Evolutionary conservation across 2,797 vertebrate species (phyloP), one percentile per base, ranked within the genome.

Genomic region (Poeciliopsis paucimaculata): DNA sequence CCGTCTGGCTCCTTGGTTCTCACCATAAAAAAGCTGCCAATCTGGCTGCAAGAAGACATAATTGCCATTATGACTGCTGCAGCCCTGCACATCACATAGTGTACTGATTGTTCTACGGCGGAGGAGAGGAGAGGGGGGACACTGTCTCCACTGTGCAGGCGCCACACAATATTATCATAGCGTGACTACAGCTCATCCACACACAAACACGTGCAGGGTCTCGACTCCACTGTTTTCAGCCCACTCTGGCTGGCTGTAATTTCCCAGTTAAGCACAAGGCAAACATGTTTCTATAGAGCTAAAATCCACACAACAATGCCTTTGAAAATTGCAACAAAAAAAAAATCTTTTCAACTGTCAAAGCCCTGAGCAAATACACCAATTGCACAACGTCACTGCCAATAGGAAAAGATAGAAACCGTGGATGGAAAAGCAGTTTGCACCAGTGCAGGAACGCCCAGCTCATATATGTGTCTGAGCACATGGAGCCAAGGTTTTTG

Each of bases 41-140:
- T 91, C 90, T 84, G 86, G 80, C 85, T 75, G 31, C 77, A 62
- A 87, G 77, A 89, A 88, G 86, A 86, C 90, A 91, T 91, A 92
- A 94, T 94, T 91, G 88, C 83, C 92, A 90, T 93, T 91, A 91
- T 90, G 90, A 90, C 90, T 91, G 87, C 86, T 82, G 87, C 78
- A 75, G 78, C 78, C 83, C 79, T 71, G 79, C 73, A 88, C 88
- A 90, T 92, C 89, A 91, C 90, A 93, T 91, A 94, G 88, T 88
- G 89, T 87, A 28, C 84, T 86, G 86, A 94, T 94, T 94, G 93
- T 94, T 93, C 87, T 26, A 5, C 72, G 53, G 77, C 73, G 77
- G 79, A 89, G 79, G 87, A 78, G 75, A 84, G 39, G 71, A 46
- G 41, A 55, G 46, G 71, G 75, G 77, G 77, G 83, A 88, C 83